phyloP scores from a whole-genome alignment of 2,888 invertebrate species.

The Branchipolynoe longqiensis region DNA sequence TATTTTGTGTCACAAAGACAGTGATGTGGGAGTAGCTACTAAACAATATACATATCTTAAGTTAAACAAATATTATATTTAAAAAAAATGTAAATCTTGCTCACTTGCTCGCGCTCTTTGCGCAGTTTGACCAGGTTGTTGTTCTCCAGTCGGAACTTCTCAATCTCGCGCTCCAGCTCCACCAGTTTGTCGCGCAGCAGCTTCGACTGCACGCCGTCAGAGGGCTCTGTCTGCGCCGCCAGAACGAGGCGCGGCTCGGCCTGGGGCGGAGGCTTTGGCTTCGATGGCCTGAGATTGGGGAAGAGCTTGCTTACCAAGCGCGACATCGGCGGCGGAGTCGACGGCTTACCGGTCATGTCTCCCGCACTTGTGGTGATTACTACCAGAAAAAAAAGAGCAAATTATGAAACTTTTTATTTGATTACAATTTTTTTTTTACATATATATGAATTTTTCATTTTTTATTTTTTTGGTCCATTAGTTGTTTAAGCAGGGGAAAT shows the following conservation, averaged over 20 bases:
- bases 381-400: too few species aligned
- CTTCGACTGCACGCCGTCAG: constrained; percentile 77
- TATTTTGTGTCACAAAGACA: too few species aligned
- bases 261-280: neutral
- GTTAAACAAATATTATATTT: too few species aligned
- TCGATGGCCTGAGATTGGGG: constrained; percentile 75
- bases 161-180: constrained; percentile 80
- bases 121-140: constrained; percentile 75
- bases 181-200: constrained; percentile 78
- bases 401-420: too few species aligned
- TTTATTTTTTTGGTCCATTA: too few species aligned
- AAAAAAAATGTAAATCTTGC: neutral
- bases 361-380: constrained; percentile 23
- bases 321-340: constrained; percentile 79
- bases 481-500: too few species aligned
- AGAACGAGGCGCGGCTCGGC: constrained; percentile 41
- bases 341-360: neutral
- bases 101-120: constrained; percentile 79
- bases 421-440: too few species aligned
- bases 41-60: too few species aligned
- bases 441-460: too few species aligned
- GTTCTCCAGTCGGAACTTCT: constrained; percentile 80
- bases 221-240: constrained; percentile 51
- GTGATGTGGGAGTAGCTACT: too few species aligned
- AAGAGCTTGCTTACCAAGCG: constrained; percentile 78